phyloP scores from a whole-genome alignment of 2,113 vertebrate species.

The Sceloporus tristichus region DNA sequence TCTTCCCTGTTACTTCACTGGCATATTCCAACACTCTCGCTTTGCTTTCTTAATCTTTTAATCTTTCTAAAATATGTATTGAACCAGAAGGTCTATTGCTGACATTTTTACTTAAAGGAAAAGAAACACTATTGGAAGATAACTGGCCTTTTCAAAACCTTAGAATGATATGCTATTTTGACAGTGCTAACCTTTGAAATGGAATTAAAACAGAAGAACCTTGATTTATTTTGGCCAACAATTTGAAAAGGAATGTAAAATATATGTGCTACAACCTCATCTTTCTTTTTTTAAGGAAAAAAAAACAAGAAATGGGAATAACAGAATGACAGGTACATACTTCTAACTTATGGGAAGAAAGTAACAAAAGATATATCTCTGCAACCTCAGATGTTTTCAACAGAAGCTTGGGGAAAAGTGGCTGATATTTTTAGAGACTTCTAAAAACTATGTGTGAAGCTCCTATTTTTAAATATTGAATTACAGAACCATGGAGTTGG shows the following conservation, averaged over 20 bases:
- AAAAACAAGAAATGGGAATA: constrained; percentile 40
- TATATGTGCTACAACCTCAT: constrained; percentile 35
- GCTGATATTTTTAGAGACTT: background rate
- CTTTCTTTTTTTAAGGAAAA: constrained; percentile 10
- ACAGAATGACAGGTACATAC: constrained; percentile 27
- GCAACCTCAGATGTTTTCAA: background rate
- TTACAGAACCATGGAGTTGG: no score
- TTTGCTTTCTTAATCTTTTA: constrained; percentile 46
- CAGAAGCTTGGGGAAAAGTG: background rate
- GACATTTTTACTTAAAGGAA: constrained; percentile 50
- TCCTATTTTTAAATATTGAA: background rate
- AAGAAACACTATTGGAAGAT: constrained; percentile 36
- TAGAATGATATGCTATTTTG: constrained; percentile 50
- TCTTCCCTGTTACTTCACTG: constrained; percentile 2
- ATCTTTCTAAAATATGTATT: constrained; percentile 42
- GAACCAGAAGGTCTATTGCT: constrained; percentile 30
- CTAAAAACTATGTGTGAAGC: background rate
- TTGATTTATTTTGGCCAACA: constrained; percentile 33
- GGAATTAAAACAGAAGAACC: constrained; percentile 43
- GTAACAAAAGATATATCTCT: constrained; percentile 31
- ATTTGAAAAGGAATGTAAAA: constrained; percentile 42
- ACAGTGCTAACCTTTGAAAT: constrained; percentile 60
- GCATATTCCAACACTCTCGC: constrained; percentile 9
- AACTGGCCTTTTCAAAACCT: constrained; percentile 60
- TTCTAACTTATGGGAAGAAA: constrained; percentile 41